Percentiles rank a stretch among this genome's conserved stretches.
phyloP scores from a whole-genome alignment of 2,113 vertebrate species.

The Madoqua kirkii region DNA sequence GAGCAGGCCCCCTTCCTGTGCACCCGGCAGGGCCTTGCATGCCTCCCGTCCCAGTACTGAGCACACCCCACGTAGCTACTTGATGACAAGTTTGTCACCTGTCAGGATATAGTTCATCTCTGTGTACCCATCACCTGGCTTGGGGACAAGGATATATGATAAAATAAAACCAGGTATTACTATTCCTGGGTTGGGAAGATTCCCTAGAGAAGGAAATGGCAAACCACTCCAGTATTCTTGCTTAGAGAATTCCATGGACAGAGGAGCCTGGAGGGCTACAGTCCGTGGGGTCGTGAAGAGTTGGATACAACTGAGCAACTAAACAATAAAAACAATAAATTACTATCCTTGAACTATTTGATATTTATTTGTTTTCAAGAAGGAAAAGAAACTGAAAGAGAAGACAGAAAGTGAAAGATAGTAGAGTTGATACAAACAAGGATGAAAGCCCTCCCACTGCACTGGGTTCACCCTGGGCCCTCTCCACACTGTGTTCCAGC shows the following conservation, averaged over 20 bases:
- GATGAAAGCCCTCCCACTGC: neutral
- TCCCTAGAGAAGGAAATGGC: neutral
- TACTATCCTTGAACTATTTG: neutral
- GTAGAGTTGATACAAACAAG: neutral
- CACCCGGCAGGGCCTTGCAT: no score
- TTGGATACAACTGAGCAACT: neutral
- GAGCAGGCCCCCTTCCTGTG: neutral
- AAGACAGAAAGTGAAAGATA: neutral
- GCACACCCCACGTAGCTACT: neutral
- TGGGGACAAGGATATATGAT: neutral
- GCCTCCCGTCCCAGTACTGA: neutral
- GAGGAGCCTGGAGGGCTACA: neutral
- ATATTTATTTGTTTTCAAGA: neutral
- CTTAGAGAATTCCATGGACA: neutral
- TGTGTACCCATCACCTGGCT: neutral
- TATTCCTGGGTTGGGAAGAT: neutral
- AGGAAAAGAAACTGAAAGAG: neutral
- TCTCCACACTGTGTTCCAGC: accelerated
- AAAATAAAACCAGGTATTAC: neutral
- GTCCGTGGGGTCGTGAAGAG: neutral
- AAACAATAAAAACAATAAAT: neutral
- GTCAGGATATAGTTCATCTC: neutral
- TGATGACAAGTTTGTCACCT: neutral
- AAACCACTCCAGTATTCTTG: neutral
- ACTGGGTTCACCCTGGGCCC: neutral